Conservation (phyloP, 2,113 vertebrate genomes). For the Heptranchias perlo region DNA sequence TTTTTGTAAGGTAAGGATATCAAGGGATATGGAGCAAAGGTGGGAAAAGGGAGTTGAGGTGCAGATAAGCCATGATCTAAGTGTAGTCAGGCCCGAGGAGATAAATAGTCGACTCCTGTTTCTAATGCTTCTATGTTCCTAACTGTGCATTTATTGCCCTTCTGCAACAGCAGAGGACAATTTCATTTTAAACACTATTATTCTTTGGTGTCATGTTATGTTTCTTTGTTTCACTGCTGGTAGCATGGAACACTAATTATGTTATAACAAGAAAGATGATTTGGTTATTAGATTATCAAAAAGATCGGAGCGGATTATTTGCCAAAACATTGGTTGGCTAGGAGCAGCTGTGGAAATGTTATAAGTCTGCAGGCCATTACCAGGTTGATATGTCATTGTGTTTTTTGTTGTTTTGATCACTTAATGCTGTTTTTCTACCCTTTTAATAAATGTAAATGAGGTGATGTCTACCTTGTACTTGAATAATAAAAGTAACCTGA, state of each 20-base stretch:
- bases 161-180: neutral
- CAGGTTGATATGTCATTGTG: neutral
- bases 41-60: neutral
- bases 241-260: neutral
- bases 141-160: neutral
- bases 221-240: neutral
- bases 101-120: neutral
- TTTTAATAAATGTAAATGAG: neutral
- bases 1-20: neutral
- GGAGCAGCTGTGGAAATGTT: neutral
- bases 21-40: neutral
- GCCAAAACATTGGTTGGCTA: neutral
- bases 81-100: neutral
- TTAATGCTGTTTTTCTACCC: neutral
- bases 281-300: conserved; percentile 3
- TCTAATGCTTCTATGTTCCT: neutral
- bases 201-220: neutral
- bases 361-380: neutral
- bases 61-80: neutral
- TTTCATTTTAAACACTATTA: neutral
- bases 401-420: neutral
- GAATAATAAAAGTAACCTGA: neutral
- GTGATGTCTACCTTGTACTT: neutral
- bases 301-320: neutral
- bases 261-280: neutral